Conservation (phyloP, 1,140 invertebrate genomes). For the Dendrolimus kikuchii region DNA sequence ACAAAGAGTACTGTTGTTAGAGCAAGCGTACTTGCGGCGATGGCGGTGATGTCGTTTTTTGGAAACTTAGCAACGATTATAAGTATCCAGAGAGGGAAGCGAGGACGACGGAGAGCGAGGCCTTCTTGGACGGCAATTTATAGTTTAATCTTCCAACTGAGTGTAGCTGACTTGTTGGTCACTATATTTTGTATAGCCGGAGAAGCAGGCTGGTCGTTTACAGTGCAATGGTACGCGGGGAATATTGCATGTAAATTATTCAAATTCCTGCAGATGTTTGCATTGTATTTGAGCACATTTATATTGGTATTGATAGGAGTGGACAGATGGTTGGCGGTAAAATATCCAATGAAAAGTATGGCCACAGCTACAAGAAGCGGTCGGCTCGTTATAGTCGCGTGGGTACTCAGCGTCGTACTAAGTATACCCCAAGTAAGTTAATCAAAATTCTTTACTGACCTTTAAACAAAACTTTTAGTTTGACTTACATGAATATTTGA, state of each 20-base stretch:
- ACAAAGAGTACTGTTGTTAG: conserved; percentile 74
- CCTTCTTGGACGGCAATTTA: conserved; percentile 82
- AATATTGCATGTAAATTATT: conserved; percentile 85
- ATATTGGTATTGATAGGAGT: conserved; percentile 86
- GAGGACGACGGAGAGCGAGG: conserved; percentile 65
- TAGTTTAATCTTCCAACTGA: conserved; percentile 83
- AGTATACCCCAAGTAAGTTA: conserved; percentile 86
- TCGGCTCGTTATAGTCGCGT: conserved; percentile 76
- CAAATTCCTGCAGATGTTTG: conserved; percentile 88
- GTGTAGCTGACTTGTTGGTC: conserved; percentile 84
- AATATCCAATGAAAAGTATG: conserved; percentile 84
- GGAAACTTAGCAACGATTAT: conserved; percentile 84
- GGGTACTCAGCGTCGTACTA: conserved; percentile 80
- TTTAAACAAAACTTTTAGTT: conserved; percentile 2
- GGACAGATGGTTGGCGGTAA: conserved; percentile 85
- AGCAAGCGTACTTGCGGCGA: conserved; percentile 76
- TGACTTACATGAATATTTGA: conserved; percentile 6
- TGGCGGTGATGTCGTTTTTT: conserved; percentile 81
- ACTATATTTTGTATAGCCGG: conserved; percentile 86
- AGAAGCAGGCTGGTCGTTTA: conserved; percentile 85
- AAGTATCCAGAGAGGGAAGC: conserved; percentile 77
- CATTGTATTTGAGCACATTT: conserved; percentile 88
- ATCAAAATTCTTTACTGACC: conserved; percentile 1
- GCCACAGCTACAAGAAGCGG: conserved; percentile 78
- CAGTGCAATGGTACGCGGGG: conserved; percentile 86